Base-by-base conservation (phyloP, 2,113 vertebrate species). In the Thryonomys swinderianus region DNA sequence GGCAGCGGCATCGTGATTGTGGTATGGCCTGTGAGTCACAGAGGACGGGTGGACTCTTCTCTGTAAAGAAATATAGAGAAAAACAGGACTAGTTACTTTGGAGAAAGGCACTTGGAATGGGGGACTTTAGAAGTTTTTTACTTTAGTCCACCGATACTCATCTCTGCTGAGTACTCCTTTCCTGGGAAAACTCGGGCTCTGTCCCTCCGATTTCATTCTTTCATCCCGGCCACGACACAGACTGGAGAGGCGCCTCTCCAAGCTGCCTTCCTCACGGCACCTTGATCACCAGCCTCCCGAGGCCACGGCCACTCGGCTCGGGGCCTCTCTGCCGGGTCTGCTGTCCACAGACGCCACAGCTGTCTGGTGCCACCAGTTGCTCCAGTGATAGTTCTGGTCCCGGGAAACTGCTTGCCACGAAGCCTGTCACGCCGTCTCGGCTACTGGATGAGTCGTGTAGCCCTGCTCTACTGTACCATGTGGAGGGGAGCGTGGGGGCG, bases 1-100 rank as follows among this genome's bases (percentile, higher is more conserved):
- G 85, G 7, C 93, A 96, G 96, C 62, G 86, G 7, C 93, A 97
- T 97, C 61, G 86, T 95, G 82, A 89, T 71, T 73, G 67, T n/a
- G 87, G 61, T 89, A 10, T 73, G n/a, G 11, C 23, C 73, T 18
- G 83, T 25, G 69, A 83, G 34, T 80, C 91, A 73, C 34, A 86
- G 40, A 61, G 64, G 74, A 83, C 27, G 64, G 83, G 62, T 74
- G 57, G n/a, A 78, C 51, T 96, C 55, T 96, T 90, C 91, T 82
- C 96, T 97, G 85, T 57, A 83, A 67, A 92, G 84, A 92, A 88
- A 95, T 80, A 79, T 3, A 93, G n/a, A 90, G 34, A 79, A 89
- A 90, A 94, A 88, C 27, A 20, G 78, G 9, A 57, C n/a, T 83
- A 66, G 85, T 94, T 84, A 94, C 59, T 85, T 95, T 78, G 95